Evolutionary conservation across 1,140 invertebrate species (phyloP).

Genomic region (Macrocentrus cingulum): DNA sequence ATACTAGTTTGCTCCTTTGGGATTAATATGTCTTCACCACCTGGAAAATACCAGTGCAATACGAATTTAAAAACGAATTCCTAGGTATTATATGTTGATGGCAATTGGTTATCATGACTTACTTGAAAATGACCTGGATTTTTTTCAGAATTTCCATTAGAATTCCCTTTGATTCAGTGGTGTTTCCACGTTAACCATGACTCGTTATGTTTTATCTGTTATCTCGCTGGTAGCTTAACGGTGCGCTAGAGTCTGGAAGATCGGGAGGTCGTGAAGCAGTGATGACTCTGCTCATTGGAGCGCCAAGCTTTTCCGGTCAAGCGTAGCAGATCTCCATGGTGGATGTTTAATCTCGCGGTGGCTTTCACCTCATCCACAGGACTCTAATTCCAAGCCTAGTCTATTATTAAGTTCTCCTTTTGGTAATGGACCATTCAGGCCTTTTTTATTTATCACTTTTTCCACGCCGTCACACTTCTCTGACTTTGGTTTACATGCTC

Average conservation of each 20-base stretch:
- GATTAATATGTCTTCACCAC: constrained; percentile 9
- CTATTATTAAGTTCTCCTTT: neutral
- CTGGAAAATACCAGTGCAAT: neutral
- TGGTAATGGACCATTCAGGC: neutral
- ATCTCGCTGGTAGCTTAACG: constrained; percentile 15
- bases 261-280: constrained; percentile 3
- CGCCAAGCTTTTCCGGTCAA: constrained; percentile 20
- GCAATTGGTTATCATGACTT: too few relatives aligned
- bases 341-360: neutral
- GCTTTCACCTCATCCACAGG: constrained; percentile 13
- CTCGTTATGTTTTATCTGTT: constrained; percentile 7
- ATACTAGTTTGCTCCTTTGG: constrained; percentile 9
- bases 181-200: neutral
- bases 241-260: neutral
- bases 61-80: too few relatives aligned
- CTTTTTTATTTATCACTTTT: neutral
- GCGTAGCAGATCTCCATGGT: constrained; percentile 15
- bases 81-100: neutral
- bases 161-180: neutral
- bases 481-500: too few relatives aligned
- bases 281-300: constrained; percentile 21
- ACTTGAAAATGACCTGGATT: too few relatives aligned
- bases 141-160: too few relatives aligned
- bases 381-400: neutral
- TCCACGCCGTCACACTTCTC: neutral